Base-by-base conservation (phyloP, 1,140 invertebrate genomes). In the Drosophila nasuta region DNA sequence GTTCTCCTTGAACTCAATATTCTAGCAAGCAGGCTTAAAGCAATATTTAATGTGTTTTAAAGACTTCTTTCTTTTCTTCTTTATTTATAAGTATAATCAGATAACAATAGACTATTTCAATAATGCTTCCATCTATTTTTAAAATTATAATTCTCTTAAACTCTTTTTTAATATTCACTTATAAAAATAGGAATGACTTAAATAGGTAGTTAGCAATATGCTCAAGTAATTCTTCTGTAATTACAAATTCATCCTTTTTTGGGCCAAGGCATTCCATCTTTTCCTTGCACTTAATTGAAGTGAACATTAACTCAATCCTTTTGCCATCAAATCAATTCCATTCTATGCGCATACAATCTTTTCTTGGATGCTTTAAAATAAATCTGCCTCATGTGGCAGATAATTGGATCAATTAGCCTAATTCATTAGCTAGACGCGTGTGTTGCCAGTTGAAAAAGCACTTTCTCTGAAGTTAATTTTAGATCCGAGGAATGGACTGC, bases 391-490 rank as follows among this genome's bases (percentile, higher is more conserved):
- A n/a, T 38, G 64, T 70, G 77, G 52, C 71, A 60, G 28, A 30
- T 65, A 74, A 69, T 68, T 33, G 67, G 49, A 45, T 71, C 80
- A 82, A 82, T 82, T 82, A 75, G 75, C 75, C 46, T 65, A 69
- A 81, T 77, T 81, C 51, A 43, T 66, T 46, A 30, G 69, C 33
- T 5, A 51, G 41, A 11, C 41, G 41, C n/a, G 41, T 43, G 41
- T n/a, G 20, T 43, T 65, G 51, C 38, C 33, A 43, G 51, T 54
- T 65, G 33, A 65, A 17, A 30, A 13, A 15, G 5, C 17, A 54
- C 49, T 25, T 49, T 8, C 15, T 30, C 15, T 30, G 6, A 33
- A 64, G 45, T 48, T 58, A 65, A 46, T 56, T 56, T 45, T 56
- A 65, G 51, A 13, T 5, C 7, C n/a, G 51, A 7, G 38, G n/a